Base-by-base conservation (phyloP, 2,888 invertebrate species). In the Dexiosoma caninum region DNA sequence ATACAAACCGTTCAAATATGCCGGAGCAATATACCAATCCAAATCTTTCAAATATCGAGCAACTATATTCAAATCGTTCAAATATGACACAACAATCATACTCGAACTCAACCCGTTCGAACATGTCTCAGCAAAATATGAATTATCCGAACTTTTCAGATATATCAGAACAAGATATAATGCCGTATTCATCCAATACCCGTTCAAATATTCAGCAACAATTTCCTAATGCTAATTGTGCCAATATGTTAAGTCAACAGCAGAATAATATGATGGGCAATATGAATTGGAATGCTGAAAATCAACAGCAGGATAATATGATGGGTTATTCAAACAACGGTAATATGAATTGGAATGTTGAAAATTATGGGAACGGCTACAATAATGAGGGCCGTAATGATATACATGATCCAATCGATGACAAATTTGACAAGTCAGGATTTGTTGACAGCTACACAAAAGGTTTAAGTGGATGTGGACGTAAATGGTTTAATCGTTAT, bases 401-500 rank as follows among this genome's bases (percentile, higher is more conserved):
- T 19, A 21, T 44, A 1, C 69, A 60, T 32, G 53, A 69, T 53
- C 7, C 60, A 16, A 67, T 32, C 27, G 35, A 49, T 55, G 53
- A 55, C 16, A 42, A 42, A 12, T 62, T 53, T 12, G 44, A 27
- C 1, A 55, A n/a, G 4, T 2, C 14, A 0, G 14, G 12, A 27
- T 49, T 40, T 23, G 55, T 70, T 8, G 69, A 77, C 21, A 44
- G 1, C 3, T 77, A 10, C 40, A 69, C 70, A 0, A 27, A 8
- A 2, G 62, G 76, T 7, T 40, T 77, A 8, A 77, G 76, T 62
- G 69, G 69, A 2, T 53, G 60, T 14, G 76, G 76, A 8, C 53
- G 77, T 23, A 77, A 77, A 57, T 62, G 46, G 46, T 46, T 27
- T 62, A 30, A 46, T 21, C 62, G 76, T 32, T 77, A 57, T 57